phyloP scores from a whole-genome alignment of 2,888 invertebrate genomes.

The Eupithecia insigniata region DNA sequence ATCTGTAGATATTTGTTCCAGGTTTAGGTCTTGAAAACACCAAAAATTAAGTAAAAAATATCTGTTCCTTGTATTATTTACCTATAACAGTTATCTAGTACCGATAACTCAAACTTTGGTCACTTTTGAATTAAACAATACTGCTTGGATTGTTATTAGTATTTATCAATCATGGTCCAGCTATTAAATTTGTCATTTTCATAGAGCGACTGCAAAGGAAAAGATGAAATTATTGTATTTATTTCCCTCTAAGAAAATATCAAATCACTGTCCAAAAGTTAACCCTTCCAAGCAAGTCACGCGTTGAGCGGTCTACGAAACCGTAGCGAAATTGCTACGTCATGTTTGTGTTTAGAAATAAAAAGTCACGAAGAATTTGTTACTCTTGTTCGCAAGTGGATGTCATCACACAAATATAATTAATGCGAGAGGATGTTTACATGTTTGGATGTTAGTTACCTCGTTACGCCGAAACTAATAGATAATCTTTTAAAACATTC shows the following conservation, averaged over 20 bases:
- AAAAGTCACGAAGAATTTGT: conserved; percentile 21
- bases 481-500: too few species aligned
- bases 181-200: neutral
- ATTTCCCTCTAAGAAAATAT: neutral
- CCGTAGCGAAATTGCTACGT: conserved; percentile 24
- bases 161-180: neutral
- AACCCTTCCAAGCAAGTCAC: neutral
- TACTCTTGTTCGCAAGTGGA: neutral
- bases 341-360: conserved; percentile 23
- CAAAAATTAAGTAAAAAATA: too few species aligned
- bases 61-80: too few species aligned
- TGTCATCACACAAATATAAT: neutral
- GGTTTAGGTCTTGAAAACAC: too few species aligned
- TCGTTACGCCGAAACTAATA: neutral
- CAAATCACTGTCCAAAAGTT: conserved; percentile 9
- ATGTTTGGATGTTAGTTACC: neutral
- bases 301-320: conserved; percentile 23
- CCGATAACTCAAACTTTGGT: too few species aligned
- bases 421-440: neutral
- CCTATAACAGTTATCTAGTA: too few species aligned
- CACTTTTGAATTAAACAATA: too few species aligned
- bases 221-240: neutral
- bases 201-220: neutral
- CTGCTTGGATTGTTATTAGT: neutral
- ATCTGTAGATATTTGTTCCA: too few species aligned